These are phyloP conservation scores for Eremophila alpestris DNA, from an alignment of 2,797 vertebrate genomes.

Conservation along the genomic window DNA sequence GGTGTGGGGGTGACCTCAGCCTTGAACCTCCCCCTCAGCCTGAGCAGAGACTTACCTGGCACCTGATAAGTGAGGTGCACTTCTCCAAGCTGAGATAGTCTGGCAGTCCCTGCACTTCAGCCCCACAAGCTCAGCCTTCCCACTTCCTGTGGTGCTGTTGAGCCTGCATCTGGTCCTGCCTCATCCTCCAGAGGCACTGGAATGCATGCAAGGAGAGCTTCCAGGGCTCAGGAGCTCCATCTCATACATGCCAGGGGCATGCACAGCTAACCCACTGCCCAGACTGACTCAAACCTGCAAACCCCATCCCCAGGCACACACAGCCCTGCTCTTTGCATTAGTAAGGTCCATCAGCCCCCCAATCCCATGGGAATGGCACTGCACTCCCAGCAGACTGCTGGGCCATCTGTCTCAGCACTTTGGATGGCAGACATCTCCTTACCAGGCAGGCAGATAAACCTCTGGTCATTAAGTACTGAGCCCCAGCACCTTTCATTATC, in stretches of 20 bases:
- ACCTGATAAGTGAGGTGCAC: accelerated
- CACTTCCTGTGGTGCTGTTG: accelerated
- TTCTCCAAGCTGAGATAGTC: not conserved
- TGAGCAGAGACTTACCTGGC: not conserved
- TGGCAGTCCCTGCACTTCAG: not conserved
- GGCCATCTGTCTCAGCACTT: not conserved
- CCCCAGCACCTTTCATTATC: not conserved
- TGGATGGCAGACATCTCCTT: not conserved
- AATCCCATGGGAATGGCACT: not conserved
- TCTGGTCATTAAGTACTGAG: not conserved
- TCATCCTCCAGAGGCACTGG: not conserved
- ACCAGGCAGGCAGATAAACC: not conserved
- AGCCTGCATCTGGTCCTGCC: not conserved
- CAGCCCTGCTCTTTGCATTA: not conserved
- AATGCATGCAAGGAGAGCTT: not conserved
- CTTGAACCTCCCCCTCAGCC: not conserved
- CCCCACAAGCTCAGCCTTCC: not conserved
- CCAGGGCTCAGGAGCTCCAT: not conserved
- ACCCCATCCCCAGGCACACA: not conserved
- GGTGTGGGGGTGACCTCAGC: accelerated
- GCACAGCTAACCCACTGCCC: not conserved
- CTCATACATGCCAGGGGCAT: accelerated
- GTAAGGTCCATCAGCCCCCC: not conserved
- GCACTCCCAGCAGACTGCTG: not conserved
- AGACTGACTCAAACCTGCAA: not conserved